Conservation (phyloP, 1,140 invertebrate species). For the Platorchestia sp. region DNA sequence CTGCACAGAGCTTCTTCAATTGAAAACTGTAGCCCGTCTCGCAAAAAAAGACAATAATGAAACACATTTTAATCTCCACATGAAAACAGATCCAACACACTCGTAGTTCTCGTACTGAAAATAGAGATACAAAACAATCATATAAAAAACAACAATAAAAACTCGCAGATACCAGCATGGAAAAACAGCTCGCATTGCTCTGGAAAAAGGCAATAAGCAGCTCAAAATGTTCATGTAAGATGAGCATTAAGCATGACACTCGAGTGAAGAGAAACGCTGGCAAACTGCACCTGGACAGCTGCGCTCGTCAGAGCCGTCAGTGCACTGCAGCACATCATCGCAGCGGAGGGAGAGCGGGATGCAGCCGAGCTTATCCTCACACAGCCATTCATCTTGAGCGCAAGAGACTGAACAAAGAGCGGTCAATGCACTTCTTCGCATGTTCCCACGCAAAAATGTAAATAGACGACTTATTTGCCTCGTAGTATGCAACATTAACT, state of each 20-base stretch:
- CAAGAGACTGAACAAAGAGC: slow-evolving; percentile 71
- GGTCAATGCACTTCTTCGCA: slow-evolving; percentile 75
- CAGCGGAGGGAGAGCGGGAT: slow-evolving; percentile 64
- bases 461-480: background rate
- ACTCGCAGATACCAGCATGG: background rate
- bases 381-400: slow-evolving; percentile 69
- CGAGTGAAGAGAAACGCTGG: background rate
- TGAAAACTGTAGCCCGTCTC: no score
- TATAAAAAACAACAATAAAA: background rate
- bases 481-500: background rate
- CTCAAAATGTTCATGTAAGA: background rate
- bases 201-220: background rate
- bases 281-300: slow-evolving; percentile 65
- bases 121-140: background rate
- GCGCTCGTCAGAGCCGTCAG: slow-evolving; percentile 45
- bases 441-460: slow-evolving; percentile 57
- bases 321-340: slow-evolving; percentile 19
- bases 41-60: no score
- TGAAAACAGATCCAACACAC: background rate
- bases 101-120: background rate
- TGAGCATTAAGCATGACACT: background rate
- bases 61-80: background rate
- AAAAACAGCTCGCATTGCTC: background rate
- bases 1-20: no score
- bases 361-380: slow-evolving; percentile 68